phyloP scores from a whole-genome alignment of 2,113 vertebrate genomes.

The Puma concolor region DNA sequence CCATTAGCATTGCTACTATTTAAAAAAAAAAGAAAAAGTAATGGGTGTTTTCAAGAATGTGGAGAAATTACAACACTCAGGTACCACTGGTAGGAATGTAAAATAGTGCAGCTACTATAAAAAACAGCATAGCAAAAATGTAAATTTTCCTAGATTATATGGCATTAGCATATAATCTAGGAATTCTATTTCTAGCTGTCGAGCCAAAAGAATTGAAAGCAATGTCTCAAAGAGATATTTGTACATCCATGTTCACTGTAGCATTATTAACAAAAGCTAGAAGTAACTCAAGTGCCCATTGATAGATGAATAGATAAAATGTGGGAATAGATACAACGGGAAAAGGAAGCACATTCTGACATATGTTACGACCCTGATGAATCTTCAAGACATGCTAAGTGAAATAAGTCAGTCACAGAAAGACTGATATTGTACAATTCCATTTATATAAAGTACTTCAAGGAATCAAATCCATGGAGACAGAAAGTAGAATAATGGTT shows the following conservation, averaged over 20 bases:
- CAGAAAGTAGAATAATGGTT: not conserved
- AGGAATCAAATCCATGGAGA: not conserved
- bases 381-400: not conserved
- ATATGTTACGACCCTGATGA: not conserved
- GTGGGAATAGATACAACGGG: not conserved
- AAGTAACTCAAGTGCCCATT: not conserved
- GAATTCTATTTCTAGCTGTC: not conserved
- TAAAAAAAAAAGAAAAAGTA: not conserved
- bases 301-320: not conserved
- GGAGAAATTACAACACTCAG: not conserved
- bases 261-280: not conserved
- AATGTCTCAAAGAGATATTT: not conserved
- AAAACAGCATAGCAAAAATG: not conserved
- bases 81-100: not conserved
- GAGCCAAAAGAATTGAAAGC: not conserved
- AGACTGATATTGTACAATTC: not conserved
- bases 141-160: no score
- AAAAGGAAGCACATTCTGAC: not conserved
- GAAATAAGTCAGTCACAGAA: not conserved
- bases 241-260: not conserved
- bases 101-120: not conserved
- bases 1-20: not conserved
- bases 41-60: not conserved
- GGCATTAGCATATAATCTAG: not conserved
- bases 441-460: not conserved